Base-by-base conservation (phyloP, 2,113 vertebrate species). In the Dromas ardeola region DNA sequence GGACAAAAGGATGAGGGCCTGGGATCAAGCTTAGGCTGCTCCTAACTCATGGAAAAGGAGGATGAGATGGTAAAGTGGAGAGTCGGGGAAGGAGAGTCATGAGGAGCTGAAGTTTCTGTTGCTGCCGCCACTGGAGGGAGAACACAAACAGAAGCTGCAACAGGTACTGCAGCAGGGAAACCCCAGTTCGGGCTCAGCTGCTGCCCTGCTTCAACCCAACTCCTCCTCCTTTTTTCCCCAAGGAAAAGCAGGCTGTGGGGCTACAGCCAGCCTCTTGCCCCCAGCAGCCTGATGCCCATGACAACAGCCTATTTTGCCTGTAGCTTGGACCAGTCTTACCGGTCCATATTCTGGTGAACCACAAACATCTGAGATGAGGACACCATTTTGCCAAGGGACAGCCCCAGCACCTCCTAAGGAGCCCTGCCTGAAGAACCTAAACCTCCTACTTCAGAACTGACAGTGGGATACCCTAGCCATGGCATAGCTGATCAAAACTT, bases 111-210 rank as follows among this genome's bases (percentile, higher is more conserved):
- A 65, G 29, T 27, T 95, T 84, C 76, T 78, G 18, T 34, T 73
- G 62, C 50, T 61, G 67, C 17, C 0, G 0, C 30, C 19, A 22
- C 34, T 5, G 49, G 27, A 95, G 32, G 11, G 2, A 65, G 53
- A 83, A 17, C 34, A 86, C 63, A 59, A 67, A 77, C 2, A 36
- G 34, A 11, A 86, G 22, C 45, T 74, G 47, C 86, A 92, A 84
- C 63, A 94, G 47, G 72, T 77, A 88, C 76, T 91, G 88, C 91
- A 95, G 80, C 59, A 81, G 26, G 34, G 38, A 62, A 91, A n/a
- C 10, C 50, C 30, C 0, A 0, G 58, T 79, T 15, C 2, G 18
- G 36, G 43, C 36, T 85, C 87, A 45, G 53, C 43, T 63, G 61
- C 69, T 87, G 43, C 78, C 67, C 58, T 70, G 29, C 77, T 90